phyloP scores from a whole-genome alignment of 2,113 vertebrate species.

The Telmatochromis brichardi region DNA sequence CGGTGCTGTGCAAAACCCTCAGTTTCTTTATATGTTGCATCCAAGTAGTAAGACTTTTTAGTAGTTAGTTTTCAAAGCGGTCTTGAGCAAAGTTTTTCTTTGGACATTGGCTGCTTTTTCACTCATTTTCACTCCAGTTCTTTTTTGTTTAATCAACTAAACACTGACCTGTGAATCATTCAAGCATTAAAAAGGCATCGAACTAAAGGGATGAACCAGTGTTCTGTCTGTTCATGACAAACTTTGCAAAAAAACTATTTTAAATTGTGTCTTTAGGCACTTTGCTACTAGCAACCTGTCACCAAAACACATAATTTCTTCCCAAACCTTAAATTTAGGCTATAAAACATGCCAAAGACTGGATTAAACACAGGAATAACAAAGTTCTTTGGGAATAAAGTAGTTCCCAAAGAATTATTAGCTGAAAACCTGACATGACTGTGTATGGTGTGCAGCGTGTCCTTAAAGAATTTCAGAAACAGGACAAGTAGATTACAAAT shows the following conservation, averaged over 20 bases:
- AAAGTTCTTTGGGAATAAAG: background rate
- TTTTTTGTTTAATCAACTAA: background rate
- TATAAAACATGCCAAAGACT: background rate
- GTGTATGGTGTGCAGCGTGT: background rate
- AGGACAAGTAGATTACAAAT: background rate
- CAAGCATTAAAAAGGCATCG: background rate
- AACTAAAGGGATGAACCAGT: background rate
- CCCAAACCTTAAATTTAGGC: background rate
- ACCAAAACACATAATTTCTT: background rate
- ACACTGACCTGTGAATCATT: background rate
- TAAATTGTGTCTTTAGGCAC: background rate
- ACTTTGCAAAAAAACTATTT: background rate
- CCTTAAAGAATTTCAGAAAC: background rate
- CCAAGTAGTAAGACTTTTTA: background rate
- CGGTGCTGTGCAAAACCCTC: background rate
- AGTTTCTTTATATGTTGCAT: background rate
- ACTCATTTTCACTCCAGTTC: background rate
- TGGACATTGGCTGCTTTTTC: background rate
- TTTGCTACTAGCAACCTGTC: background rate
- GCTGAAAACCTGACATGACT: background rate
- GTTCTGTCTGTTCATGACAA: background rate
- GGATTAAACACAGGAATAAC: background rate
- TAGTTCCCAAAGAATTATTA: background rate
- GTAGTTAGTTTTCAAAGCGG: background rate
- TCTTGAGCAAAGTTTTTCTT: background rate